A percentile compares a stretch with the other conserved stretches of the same genome.
phyloP scores from a whole-genome alignment of 2,888 invertebrate species.

The Spodoptera picta region DNA sequence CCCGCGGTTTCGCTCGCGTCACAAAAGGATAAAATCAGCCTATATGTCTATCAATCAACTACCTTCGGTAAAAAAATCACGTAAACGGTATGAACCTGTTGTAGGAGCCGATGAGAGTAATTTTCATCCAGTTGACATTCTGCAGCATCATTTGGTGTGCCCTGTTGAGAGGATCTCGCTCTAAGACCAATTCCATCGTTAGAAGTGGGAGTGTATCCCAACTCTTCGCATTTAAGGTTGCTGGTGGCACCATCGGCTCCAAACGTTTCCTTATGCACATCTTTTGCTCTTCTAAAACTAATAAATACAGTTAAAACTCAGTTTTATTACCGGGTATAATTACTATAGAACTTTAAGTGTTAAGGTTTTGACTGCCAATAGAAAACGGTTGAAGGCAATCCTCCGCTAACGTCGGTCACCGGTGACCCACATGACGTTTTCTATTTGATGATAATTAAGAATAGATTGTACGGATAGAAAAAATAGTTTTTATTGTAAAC shows the following conservation, averaged over 20 bases:
- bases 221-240: slow-evolving; percentile 68
- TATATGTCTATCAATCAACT: too few species aligned
- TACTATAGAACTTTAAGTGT: too few species aligned
- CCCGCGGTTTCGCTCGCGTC: too few species aligned
- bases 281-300: slow-evolving; percentile 68
- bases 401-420: too few species aligned
- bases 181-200: slow-evolving; percentile 66
- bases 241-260: slow-evolving; percentile 69
- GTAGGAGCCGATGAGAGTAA: slow-evolving; percentile 76
- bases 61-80: too few species aligned
- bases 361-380: too few species aligned
- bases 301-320: neutral
- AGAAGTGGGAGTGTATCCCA: slow-evolving; percentile 81
- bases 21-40: too few species aligned
- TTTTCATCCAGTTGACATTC: slow-evolving; percentile 72
- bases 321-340: neutral
- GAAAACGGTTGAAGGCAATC: too few species aligned
- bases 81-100: slow-evolving; percentile 69
- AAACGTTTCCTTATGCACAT: slow-evolving; percentile 72
- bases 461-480: neutral
- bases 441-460: too few species aligned
- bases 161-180: slow-evolving; percentile 63
- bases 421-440: too few species aligned
- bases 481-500: slow-evolving; percentile 54
- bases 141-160: slow-evolving; percentile 70